A percentile compares a stretch with the other conserved stretches of the same genome.
Evolutionary conservation across 1,140 invertebrate species (phyloP).

Genomic region (Dreissena rostriformis): DNA sequence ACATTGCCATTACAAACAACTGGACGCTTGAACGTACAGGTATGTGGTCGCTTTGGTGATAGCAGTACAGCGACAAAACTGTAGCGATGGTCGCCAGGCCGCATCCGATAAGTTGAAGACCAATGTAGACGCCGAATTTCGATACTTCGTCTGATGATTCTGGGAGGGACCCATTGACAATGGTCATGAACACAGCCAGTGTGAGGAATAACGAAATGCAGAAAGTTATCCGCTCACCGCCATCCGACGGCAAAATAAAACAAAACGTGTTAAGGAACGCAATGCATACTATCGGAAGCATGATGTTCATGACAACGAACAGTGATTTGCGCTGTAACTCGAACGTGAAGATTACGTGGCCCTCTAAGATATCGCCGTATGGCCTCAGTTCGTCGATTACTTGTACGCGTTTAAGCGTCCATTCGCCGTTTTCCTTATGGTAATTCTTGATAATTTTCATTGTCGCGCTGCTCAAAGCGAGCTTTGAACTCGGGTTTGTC

Average conservation of each 20-base stretch:
- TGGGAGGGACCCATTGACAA: conserved; percentile 51
- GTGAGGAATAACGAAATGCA: too few species aligned
- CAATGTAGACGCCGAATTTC: conserved; percentile 78
- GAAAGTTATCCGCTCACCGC: conserved; percentile 60
- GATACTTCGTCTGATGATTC: conserved; percentile 58
- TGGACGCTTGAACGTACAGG: too few species aligned
- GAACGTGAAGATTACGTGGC: conserved; percentile 36
- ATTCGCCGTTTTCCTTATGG: conserved; percentile 31
- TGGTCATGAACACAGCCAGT: conserved; percentile 56
- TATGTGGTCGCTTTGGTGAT: too few species aligned
- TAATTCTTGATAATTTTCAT: not conserved
- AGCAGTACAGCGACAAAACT: conserved; percentile 26
- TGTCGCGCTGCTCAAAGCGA: not conserved
- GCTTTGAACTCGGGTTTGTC: conserved; percentile 81
- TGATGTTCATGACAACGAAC: conserved; percentile 52
- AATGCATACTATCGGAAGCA: conserved; percentile 58
- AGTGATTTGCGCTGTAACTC: conserved; percentile 19
- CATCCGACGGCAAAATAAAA: conserved; percentile 55
- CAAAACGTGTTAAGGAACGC: conserved; percentile 44
- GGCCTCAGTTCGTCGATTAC: not conserved
- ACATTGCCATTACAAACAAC: too few species aligned
- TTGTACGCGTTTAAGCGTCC: not conserved
- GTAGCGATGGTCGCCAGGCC: conserved; percentile 31
- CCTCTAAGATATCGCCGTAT: not conserved
- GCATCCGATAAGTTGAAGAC: conserved; percentile 42